Conservation (phyloP, 2,113 vertebrate species). For the Pogonocichla stellata region DNA sequence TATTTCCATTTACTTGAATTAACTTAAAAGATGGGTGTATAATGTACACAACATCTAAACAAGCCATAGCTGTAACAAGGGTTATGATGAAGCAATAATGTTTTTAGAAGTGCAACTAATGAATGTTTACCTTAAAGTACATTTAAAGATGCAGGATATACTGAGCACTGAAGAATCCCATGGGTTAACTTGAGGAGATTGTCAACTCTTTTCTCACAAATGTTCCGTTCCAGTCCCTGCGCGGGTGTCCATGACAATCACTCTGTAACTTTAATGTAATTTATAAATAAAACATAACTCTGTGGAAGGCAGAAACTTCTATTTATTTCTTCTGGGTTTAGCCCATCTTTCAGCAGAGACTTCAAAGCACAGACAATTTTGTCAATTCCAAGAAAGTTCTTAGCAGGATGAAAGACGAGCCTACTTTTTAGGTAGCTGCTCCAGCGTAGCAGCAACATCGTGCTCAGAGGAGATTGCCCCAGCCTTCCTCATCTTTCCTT, state of each 20-base stretch:
- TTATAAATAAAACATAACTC: constrained; percentile 68
- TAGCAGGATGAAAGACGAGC: neutral
- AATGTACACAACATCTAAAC: neutral
- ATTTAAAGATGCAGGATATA: neutral
- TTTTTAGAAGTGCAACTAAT: neutral
- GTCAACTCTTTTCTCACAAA: constrained; percentile 50
- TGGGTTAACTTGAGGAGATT: constrained; percentile 51
- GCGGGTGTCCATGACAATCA: constrained; percentile 64
- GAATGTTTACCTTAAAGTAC: neutral
- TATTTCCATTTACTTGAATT: neutral
- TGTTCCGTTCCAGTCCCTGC: constrained; percentile 32
- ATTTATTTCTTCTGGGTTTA: constrained; percentile 57
- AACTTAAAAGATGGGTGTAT: neutral
- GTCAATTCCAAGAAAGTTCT: constrained; percentile 13
- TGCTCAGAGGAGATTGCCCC: neutral
- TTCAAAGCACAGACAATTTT: constrained; percentile 34
- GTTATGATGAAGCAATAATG: neutral
- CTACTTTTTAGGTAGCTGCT: constrained; percentile 1
- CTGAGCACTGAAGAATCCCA: neutral
- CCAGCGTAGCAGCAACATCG: accelerated
- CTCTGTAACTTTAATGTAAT: constrained; percentile 54
- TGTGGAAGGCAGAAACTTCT: constrained; percentile 43
- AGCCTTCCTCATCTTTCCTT: neutral
- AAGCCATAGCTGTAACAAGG: neutral
- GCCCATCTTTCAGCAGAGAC: constrained; percentile 36